Conservation (phyloP, 53 echinoderm and acorn worm species). For the Paracentrotus lividus region DNA sequence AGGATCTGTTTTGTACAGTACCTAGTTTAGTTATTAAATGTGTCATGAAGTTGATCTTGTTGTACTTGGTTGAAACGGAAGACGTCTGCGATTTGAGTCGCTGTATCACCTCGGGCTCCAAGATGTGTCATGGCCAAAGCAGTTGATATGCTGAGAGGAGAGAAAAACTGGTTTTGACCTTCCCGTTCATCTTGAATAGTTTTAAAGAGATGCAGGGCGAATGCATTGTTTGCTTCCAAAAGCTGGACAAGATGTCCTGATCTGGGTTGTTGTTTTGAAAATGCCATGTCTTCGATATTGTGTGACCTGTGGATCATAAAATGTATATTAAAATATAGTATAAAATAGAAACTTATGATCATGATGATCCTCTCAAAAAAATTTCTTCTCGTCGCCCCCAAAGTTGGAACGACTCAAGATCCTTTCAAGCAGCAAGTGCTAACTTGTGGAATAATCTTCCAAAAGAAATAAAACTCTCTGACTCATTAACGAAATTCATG, state of each 20-base stretch:
- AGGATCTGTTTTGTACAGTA: constrained; percentile 28
- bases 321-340: background rate
- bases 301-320: background rate
- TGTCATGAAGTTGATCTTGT: constrained; percentile 70
- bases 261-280: background rate
- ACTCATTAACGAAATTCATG: no score
- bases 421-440: no score
- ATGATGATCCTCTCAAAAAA: no score
- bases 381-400: no score
- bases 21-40: constrained; percentile 79
- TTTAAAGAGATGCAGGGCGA: constrained; percentile 30
- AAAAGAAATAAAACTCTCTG: no score
- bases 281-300: constrained; percentile 13
- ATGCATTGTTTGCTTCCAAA: constrained; percentile 22
- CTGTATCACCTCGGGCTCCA: constrained; percentile 88
- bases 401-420: no score
- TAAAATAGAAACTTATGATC: no score
- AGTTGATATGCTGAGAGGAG: constrained; percentile 62
- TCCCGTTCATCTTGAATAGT: background rate
- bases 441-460: no score
- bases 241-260: constrained; percentile 11
- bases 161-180: constrained; percentile 54
- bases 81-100: constrained; percentile 79
- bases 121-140: constrained; percentile 86
- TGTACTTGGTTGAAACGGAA: constrained; percentile 69